Percentiles rank a stretch among this genome's conserved stretches.
Evolutionary conservation across 2,113 vertebrate genomes (phyloP).

Genomic region (Xiphophorus hellerii): DNA sequence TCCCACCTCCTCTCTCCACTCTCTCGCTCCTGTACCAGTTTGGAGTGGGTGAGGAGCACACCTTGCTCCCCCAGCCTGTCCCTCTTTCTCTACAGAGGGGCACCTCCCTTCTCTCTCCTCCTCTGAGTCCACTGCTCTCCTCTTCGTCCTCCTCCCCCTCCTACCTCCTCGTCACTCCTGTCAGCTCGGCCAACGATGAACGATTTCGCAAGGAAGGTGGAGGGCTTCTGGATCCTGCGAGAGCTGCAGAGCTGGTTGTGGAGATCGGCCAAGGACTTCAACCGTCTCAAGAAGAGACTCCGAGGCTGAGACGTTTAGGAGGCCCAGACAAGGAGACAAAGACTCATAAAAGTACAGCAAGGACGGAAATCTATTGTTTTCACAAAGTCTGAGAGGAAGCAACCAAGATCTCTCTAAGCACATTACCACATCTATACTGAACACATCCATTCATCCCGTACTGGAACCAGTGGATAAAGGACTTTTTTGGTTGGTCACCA

Average conservation of each 20-base stretch:
- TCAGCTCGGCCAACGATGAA: slow-evolving; percentile 76
- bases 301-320: slow-evolving; percentile 61
- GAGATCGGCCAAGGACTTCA: slow-evolving; percentile 97
- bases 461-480: slow-evolving; percentile 61
- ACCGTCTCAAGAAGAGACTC: slow-evolving; percentile 90
- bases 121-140: slow-evolving; percentile 53
- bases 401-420: slow-evolving; percentile 16
- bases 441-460: slow-evolving; percentile 56
- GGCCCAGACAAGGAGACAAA: slow-evolving; percentile 9
- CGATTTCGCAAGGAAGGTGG: slow-evolving; percentile 94
- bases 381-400: slow-evolving; percentile 44
- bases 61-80: slow-evolving; percentile 64
- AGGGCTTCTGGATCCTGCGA: slow-evolving; percentile 95
- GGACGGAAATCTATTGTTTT: slow-evolving; percentile 38
- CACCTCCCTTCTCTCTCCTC: slow-evolving; percentile 60
- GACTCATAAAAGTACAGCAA: slow-evolving; percentile 24
- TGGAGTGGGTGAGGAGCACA: slow-evolving; percentile 64
- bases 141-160: slow-evolving; percentile 31
- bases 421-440: slow-evolving; percentile 31
- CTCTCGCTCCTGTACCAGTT: slow-evolving; percentile 80
- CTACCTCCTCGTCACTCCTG: slow-evolving; percentile 53
- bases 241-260: slow-evolving; percentile 98
- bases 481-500: slow-evolving; percentile 55
- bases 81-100: slow-evolving; percentile 67
- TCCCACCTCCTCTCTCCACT: slow-evolving; percentile 72